Conservation (phyloP, 2,113 vertebrate species). For the Calonectris borealis region DNA sequence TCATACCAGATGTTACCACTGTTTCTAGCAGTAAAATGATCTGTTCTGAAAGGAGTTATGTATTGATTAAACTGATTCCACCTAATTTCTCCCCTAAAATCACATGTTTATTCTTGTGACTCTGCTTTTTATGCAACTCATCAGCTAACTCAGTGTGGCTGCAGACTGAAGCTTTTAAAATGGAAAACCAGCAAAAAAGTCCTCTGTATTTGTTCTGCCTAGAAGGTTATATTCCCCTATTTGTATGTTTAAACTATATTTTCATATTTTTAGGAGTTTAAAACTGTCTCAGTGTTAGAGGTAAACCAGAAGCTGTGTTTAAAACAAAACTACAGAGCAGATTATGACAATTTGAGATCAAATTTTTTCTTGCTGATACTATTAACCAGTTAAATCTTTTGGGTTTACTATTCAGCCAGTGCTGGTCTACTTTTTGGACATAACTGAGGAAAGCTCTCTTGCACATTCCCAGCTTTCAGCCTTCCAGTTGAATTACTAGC, state of each 20-base stretch:
- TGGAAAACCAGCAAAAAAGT: fast-evolving
- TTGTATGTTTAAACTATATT: not conserved
- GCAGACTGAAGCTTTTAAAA: not conserved
- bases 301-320: not conserved
- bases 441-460: not conserved
- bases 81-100: not conserved
- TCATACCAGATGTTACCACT: not conserved
- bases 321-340: not conserved
- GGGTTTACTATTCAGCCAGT: not conserved
- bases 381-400: not conserved
- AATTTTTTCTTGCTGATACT: not conserved
- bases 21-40: not conserved
- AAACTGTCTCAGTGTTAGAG: not conserved
- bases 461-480: not conserved
- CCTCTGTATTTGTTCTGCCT: not conserved
- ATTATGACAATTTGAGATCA: not conserved
- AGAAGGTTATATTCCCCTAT: not conserved
- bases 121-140: not conserved
- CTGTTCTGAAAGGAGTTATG: not conserved
- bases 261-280: not conserved
- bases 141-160: not conserved
- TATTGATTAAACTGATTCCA: not conserved
- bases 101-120: not conserved
- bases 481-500: not conserved
- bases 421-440: not conserved